Evolutionary conservation across 1,140 invertebrate genomes (phyloP).

Genomic region (Caenorhabditis latens): DNA sequence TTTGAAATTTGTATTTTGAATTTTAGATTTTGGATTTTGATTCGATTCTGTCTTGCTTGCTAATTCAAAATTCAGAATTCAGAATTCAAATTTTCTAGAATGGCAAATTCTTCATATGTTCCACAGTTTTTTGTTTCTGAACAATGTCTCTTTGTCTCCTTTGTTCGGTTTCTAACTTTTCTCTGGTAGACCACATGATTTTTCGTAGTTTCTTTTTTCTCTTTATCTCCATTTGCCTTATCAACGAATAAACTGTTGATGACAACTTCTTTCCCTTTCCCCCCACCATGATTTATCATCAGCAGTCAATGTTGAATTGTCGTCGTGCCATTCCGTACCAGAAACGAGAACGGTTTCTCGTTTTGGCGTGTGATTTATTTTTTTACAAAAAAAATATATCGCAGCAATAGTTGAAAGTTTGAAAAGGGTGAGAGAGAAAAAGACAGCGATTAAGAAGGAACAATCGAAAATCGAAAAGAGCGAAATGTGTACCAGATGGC

Average conservation of each 20-base stretch:
- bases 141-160: too few species aligned
- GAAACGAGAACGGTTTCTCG: slow-evolving; percentile 38
- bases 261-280: background rate
- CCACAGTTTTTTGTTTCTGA: too few species aligned
- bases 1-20: too few species aligned
- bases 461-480: slow-evolving; percentile 51
- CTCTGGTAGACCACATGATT: background rate
- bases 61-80: too few species aligned
- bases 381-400: slow-evolving; percentile 10
- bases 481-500: slow-evolving; percentile 48
- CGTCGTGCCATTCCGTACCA: background rate
- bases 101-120: too few species aligned
- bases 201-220: background rate
- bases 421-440: background rate
- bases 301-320: background rate
- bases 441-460: slow-evolving; percentile 27
- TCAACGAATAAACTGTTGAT: slow-evolving; percentile 15
- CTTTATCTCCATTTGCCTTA: background rate
- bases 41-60: too few species aligned
- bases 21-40: too few species aligned
- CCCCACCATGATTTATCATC: background rate
- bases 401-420: background rate
- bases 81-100: too few species aligned
- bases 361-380: slow-evolving; percentile 12
- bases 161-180: too few species aligned